Conservation (phyloP, 2,888 invertebrate genomes). For the Alviniconcha strummeri region DNA sequence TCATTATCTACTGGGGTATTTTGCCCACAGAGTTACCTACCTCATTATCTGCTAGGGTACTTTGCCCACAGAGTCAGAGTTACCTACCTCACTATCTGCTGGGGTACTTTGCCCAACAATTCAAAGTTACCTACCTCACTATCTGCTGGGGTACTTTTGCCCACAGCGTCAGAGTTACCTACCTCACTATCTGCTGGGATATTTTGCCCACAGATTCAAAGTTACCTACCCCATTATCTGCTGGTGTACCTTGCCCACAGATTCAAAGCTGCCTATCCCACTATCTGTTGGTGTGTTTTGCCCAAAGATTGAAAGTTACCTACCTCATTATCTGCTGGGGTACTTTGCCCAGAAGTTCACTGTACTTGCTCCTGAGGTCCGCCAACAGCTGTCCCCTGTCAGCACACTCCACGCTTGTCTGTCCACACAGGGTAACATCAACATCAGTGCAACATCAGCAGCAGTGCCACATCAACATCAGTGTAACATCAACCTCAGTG, state of each 20-base stretch:
- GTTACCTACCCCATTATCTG: no score
- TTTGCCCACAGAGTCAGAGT: not conserved
- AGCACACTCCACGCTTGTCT: conserved; percentile 72
- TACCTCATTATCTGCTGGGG: conserved; percentile 71
- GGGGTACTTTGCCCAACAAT: conserved; percentile 40
- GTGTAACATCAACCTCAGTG: no score
- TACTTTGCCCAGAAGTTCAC: conserved; percentile 68
- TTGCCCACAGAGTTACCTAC: no score
- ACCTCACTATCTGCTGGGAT: no score
- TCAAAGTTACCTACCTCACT: conserved; percentile 2
- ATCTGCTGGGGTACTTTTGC: not conserved
- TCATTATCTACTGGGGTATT: no score
- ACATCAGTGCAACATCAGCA: no score
- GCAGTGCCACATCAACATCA: no score
- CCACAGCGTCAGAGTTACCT: conserved; percentile 53
- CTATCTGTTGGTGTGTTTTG: no score
- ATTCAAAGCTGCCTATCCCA: conserved; percentile 50
- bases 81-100: no score
- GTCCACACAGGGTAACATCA: no score
- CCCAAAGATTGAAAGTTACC: not conserved
- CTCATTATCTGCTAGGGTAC: no score
- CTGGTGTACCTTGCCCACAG: conserved; percentile 36
- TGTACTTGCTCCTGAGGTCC: conserved; percentile 68
- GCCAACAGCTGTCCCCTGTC: conserved; percentile 72
- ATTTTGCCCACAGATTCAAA: no score